Percentiles rank a stretch among this genome's conserved stretches.
Evolutionary conservation across 2,888 invertebrate genomes (phyloP).

Genomic region (Orthonychiurus folsomi): DNA sequence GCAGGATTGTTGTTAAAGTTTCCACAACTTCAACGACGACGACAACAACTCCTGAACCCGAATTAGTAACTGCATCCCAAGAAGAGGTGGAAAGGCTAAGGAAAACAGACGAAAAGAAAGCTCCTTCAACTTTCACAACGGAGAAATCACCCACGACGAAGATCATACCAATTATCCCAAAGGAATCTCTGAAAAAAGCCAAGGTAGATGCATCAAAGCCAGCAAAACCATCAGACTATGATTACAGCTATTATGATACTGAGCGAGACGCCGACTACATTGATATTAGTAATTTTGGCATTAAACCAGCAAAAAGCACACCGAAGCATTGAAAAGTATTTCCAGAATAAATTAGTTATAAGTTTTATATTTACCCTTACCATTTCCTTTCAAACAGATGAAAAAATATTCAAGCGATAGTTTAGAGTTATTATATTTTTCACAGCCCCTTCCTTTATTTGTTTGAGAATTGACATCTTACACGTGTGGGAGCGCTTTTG

Average conservation of each 20-base stretch:
- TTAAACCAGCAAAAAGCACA: not conserved
- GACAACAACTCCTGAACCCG: constrained; percentile 30
- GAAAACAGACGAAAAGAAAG: not conserved
- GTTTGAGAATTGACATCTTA: too few species aligned
- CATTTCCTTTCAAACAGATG: too few species aligned
- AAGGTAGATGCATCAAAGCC: not conserved
- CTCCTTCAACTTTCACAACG: not conserved
- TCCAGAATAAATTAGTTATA: too few species aligned
- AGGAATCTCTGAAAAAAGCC: not conserved
- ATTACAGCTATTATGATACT: constrained; percentile 38
- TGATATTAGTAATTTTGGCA: constrained; percentile 6
- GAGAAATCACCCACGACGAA: not conserved
- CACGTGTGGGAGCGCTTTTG: not conserved
- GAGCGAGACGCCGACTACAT: constrained; percentile 29
- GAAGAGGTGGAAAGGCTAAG: constrained; percentile 21
- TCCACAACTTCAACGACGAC: constrained; percentile 16
- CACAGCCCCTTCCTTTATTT: too few species aligned
- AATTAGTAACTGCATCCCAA: constrained; percentile 30
- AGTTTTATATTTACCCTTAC: too few species aligned
- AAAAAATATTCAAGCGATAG: too few species aligned
- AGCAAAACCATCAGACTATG: constrained; percentile 37
- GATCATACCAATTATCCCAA: not conserved
- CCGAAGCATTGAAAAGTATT: too few species aligned
- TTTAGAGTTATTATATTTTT: not conserved
- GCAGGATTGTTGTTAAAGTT: not conserved